phyloP scores from a whole-genome alignment of 2,797 vertebrate genomes.

The Eulemur mongoz region DNA sequence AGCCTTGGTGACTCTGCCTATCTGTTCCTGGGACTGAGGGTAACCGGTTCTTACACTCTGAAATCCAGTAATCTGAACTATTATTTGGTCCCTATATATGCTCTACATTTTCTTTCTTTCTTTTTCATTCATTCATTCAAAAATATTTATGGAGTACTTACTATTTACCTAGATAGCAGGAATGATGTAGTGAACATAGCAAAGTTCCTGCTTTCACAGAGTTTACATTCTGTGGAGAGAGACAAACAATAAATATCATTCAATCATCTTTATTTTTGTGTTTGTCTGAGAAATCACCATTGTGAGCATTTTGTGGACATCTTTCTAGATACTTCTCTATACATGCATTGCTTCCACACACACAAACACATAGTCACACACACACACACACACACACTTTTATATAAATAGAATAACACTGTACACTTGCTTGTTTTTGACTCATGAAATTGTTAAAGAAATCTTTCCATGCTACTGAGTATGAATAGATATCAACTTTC shows the following conservation, averaged over 20 bases:
- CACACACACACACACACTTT: neutral
- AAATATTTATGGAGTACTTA: neutral
- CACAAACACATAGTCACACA: neutral
- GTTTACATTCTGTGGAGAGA: neutral
- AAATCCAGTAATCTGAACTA: neutral
- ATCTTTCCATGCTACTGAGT: neutral
- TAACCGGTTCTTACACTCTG: no score
- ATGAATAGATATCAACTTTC: neutral
- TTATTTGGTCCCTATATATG: neutral
- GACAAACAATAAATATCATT: neutral
- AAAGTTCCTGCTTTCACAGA: neutral
- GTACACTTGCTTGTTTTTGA: neutral
- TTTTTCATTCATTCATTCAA: neutral
- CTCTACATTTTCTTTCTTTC: neutral
- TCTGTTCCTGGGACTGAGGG: no score
- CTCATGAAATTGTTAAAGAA: constrained; percentile 15
- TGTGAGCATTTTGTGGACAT: neutral
- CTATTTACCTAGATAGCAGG: neutral
- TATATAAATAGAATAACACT: neutral
- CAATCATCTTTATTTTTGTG: neutral
- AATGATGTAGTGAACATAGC: neutral
- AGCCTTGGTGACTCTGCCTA: no score
- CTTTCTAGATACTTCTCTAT: neutral
- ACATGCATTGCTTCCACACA: neutral
- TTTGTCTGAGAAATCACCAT: neutral